phyloP scores from a whole-genome alignment of 2,113 vertebrate genomes.

The Xenus cinereus region DNA sequence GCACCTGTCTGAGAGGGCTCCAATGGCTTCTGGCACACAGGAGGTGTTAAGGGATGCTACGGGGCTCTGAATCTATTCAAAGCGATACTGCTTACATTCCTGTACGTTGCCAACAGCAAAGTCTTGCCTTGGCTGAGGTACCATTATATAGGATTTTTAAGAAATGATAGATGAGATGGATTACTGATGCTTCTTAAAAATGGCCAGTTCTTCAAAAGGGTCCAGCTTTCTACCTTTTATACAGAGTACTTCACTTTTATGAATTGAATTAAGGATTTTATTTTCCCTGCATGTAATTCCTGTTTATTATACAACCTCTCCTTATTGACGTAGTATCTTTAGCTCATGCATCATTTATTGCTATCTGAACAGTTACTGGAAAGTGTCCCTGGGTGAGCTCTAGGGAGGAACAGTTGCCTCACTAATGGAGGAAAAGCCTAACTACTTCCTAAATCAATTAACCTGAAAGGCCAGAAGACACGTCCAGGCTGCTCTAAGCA shows the following conservation, averaged over 20 bases:
- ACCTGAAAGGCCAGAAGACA: conserved; percentile 15
- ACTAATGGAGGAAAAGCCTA: conserved; percentile 70
- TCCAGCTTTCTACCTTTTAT: background rate
- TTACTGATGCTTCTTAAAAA: background rate
- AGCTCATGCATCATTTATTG: conserved; percentile 65
- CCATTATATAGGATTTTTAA: background rate
- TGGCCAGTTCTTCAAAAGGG: background rate
- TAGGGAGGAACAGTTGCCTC: conserved; percentile 29
- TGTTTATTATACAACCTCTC: conserved; percentile 25
- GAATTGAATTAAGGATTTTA: background rate
- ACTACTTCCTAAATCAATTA: conserved; percentile 73
- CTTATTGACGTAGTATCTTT: conserved; percentile 49
- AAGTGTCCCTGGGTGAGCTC: conserved; percentile 50
- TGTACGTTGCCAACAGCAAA: background rate
- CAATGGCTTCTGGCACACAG: background rate
- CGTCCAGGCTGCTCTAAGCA: background rate
- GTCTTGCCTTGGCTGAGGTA: background rate
- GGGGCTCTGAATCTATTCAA: background rate
- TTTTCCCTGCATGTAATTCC: conserved; percentile 14
- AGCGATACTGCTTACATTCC: background rate
- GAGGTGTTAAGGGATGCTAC: background rate
- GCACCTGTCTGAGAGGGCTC: background rate
- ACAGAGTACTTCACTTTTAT: background rate
- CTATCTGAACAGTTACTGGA: conserved; percentile 59
- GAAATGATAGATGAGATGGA: background rate